These are phyloP conservation scores for Sipha maydis DNA, from an alignment of 2,888 invertebrate species.

Conservation along the genomic window DNA sequence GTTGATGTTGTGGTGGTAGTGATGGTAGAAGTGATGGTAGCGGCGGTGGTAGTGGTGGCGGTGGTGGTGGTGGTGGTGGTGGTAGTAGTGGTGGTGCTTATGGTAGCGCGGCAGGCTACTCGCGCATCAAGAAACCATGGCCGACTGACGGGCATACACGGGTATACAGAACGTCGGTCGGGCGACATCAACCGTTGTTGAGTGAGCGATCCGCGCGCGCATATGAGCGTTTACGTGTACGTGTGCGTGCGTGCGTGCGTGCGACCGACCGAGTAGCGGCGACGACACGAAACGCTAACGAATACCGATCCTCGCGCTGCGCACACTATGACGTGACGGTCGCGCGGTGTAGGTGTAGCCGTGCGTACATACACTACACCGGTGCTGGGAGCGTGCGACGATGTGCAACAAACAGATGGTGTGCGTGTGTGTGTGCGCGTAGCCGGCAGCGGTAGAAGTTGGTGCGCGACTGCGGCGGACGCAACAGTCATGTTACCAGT, in stretches of 20 bases:
- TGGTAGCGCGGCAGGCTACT: constrained; percentile 35
- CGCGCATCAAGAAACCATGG: constrained; percentile 60
- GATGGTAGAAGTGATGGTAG: neutral
- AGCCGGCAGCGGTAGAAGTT: neutral
- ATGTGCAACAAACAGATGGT: neutral
- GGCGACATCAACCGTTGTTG: constrained; percentile 42
- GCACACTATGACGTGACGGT: neutral
- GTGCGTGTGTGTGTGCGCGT: neutral
- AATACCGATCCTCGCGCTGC: neutral
- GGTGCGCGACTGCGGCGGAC: neutral
- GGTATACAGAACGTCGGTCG: constrained; percentile 7
- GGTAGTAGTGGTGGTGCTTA: neutral
- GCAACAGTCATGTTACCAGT: constrained; percentile 46
- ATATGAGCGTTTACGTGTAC: neutral
- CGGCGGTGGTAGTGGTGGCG: neutral
- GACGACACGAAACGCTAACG: constrained; percentile 37
- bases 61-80: neutral
- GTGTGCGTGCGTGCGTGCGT: neutral
- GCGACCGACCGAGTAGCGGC: neutral
- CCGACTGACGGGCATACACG: constrained; percentile 40
- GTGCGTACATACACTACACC: constrained; percentile 1
- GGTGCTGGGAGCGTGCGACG: neutral
- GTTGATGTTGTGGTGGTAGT: neutral
- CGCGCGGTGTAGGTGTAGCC: neutral
- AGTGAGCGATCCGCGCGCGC: neutral